A percentile compares a stretch with the other conserved stretches of the same genome.
Evolutionary conservation across 2,797 vertebrate genomes (phyloP).

Genomic region (Aselliscus stoliczkanus): DNA sequence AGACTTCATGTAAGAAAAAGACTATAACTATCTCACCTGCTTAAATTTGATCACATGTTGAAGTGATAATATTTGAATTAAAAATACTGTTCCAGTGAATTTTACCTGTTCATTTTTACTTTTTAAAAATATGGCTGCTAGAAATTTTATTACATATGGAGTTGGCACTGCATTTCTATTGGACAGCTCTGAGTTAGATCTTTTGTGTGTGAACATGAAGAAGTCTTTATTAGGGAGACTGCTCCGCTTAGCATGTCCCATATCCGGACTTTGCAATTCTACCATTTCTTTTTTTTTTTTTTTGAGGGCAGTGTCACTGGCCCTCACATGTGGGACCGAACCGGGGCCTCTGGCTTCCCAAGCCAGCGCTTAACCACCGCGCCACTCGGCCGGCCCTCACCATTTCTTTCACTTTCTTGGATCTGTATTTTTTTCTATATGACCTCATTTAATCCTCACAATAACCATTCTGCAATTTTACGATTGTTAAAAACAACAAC

Average conservation of each 20-base stretch:
- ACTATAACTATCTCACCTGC: neutral
- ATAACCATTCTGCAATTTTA: neutral
- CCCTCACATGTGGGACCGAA: too few relatives aligned
- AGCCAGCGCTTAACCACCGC: too few relatives aligned
- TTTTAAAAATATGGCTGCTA: neutral
- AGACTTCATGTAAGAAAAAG: neutral
- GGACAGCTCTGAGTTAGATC: neutral
- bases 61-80: neutral
- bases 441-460: neutral
- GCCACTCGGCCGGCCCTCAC: too few relatives aligned
- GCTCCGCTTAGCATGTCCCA: too few relatives aligned
- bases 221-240: neutral
- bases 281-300: constrained; percentile 7
- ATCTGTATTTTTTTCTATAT: neutral
- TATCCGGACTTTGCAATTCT: neutral
- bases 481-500: neutral
- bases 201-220: neutral
- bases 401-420: constrained; percentile 9
- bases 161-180: neutral
- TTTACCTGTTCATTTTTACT: neutral
- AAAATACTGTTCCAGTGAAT: neutral
- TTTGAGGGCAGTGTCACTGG: too few relatives aligned
- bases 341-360: too few relatives aligned
- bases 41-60: neutral
- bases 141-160: neutral